Evolutionary conservation across 2,113 vertebrate genomes (phyloP).

Genomic region (Atrichornis clamosus): DNA sequence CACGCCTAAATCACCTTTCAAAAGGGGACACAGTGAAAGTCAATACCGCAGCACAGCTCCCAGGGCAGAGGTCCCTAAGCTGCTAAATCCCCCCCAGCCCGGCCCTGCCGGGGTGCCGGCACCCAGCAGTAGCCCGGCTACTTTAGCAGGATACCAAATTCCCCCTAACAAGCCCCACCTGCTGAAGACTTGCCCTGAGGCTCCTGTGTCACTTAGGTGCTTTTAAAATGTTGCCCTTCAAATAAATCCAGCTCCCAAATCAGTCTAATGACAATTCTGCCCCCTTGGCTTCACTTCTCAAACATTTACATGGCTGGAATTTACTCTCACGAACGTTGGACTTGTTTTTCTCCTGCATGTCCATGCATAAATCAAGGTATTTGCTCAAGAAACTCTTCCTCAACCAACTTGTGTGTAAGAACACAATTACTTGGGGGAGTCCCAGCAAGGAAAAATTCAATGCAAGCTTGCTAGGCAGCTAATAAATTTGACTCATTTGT

Average conservation of each 20-base stretch:
- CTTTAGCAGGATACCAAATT: neutral
- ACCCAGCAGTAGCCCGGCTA: neutral
- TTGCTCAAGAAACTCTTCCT: neutral
- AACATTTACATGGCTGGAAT: neutral
- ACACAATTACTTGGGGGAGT: neutral
- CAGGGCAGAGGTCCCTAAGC: slow-evolving; percentile 58
- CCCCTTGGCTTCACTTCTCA: neutral
- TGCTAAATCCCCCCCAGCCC: slow-evolving; percentile 1
- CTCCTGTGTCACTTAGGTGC: slow-evolving; percentile 20
- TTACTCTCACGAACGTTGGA: neutral
- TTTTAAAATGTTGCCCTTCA: slow-evolving; percentile 45
- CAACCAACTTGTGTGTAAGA: neutral
- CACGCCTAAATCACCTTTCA: slow-evolving; percentile 43
- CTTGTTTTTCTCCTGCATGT: slow-evolving; percentile 6
- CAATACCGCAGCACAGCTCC: neutral
- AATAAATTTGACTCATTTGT: slow-evolving; percentile 53
- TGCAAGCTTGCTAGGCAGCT: neutral
- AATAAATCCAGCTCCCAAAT: slow-evolving; percentile 34
- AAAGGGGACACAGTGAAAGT: slow-evolving; percentile 17
- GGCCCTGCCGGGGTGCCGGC: neutral
- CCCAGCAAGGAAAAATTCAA: slow-evolving; percentile 25
- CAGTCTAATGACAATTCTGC: slow-evolving; percentile 21
- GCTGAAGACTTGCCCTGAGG: slow-evolving; percentile 28
- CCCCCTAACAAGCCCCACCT: neutral
- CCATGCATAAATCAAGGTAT: slow-evolving; percentile 9